Evolutionary conservation across 2,113 vertebrate genomes (phyloP).

Genomic region (Brachirus orientalis): DNA sequence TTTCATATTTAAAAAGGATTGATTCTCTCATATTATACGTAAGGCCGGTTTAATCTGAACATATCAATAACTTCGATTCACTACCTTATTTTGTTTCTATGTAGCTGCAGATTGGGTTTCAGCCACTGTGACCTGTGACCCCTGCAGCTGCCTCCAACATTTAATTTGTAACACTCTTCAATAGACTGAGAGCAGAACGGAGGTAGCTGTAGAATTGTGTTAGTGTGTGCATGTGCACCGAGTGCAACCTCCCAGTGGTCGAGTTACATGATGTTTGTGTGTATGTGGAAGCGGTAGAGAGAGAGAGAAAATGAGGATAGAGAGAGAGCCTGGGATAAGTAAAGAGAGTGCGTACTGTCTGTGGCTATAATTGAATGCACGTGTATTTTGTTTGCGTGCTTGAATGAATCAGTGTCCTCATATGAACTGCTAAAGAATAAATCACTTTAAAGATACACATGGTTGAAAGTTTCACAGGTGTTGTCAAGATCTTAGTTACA

Average conservation of each 20-base stretch:
- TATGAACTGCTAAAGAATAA: neutral
- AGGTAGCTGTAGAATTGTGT: neutral
- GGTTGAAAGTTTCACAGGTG: too few relatives aligned
- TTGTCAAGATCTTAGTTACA: too few relatives aligned
- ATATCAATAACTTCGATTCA: neutral
- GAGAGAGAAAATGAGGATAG: neutral
- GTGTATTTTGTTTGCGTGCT: neutral
- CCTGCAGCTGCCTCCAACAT: neutral
- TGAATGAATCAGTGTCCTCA: neutral
- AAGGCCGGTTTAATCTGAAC: too few relatives aligned
- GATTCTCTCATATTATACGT: too few relatives aligned
- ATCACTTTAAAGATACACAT: neutral
- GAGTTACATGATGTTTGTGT: neutral
- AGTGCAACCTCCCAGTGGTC: too few relatives aligned
- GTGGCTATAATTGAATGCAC: slow-evolving; percentile 9
- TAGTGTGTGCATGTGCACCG: neutral
- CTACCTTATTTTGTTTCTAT: neutral
- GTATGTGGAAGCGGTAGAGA: neutral
- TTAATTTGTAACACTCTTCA: neutral
- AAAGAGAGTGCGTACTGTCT: neutral
- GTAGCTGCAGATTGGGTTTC: slow-evolving; percentile 12
- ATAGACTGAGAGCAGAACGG: neutral
- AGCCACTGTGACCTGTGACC: slow-evolving; percentile 21
- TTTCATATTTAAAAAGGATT: too few relatives aligned
- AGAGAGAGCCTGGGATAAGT: too few relatives aligned